Evolutionary conservation across 92 coral and sea anemone genomes (phyloP), one percentile per base, ranked within the genome.

Genomic region (Metridium senile): DNA sequence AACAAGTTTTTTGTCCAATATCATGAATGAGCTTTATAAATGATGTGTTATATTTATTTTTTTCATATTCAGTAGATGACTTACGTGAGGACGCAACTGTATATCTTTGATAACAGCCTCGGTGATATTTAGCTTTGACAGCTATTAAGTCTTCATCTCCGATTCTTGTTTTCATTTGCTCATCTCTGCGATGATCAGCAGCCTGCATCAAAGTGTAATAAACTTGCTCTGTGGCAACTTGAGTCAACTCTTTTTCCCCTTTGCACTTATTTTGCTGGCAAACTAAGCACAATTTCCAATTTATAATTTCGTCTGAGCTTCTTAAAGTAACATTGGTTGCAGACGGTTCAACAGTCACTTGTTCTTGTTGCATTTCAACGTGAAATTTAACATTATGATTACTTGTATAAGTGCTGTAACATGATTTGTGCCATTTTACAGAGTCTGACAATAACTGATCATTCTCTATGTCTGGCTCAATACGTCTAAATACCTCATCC

Each of bases 371-470:
- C 1, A 21, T 70, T 45, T 45, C 35, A 53, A 52, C 76, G 1
- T 54, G 52, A 54, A 10, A 20, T 71, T 19, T 71, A 28, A 71
- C 51, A 30, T 71, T 71, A 1, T 71, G 17, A 31, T 20, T 71
- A 17, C 76, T 71, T 0, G 76, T 71, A 18, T 53, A 71, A 30
- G 76, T 18, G 17, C 76, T 71, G 11, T 71, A 71, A 54, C 76
- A 53, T 8, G 76, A 71, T 11, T 70, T 70, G 34, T 71, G 76
- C 63, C 76, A 71, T 71, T 71, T 71, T 51, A 71, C 52, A 28
- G 73, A 33, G 0, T 31, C 62, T 9, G 26, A 13, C 66, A 71
- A 71, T 16, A 20, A 54, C 65, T 71, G 25, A 58, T 19, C 49
- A 30, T 28, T 54, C 0, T 52, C 76, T 29, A 71, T 11, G 76